Evolutionary conservation across 2,113 vertebrate genomes (phyloP).

Genomic region (Puma concolor): DNA sequence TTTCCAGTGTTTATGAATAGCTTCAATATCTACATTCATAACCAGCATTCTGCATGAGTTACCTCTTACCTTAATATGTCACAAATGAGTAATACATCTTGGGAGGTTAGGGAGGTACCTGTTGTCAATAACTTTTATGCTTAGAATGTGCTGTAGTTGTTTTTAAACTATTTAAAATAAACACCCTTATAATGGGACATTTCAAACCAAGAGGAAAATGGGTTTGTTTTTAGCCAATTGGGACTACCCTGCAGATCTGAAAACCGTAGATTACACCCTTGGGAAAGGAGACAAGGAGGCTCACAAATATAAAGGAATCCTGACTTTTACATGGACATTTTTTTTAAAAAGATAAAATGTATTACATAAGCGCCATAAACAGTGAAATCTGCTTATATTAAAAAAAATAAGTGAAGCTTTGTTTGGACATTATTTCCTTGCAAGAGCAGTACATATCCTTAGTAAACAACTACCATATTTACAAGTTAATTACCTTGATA

Average conservation of each 20-base stretch:
- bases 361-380: slow-evolving; percentile 77
- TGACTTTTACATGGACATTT: slow-evolving; percentile 70
- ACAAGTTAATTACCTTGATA: slow-evolving; percentile 57
- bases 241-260: slow-evolving; percentile 73
- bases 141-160: slow-evolving; percentile 29
- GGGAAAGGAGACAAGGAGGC: slow-evolving; percentile 57
- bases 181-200: not conserved
- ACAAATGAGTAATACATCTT: slow-evolving; percentile 65
- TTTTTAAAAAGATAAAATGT: slow-evolving; percentile 75
- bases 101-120: slow-evolving; percentile 69
- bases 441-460: slow-evolving; percentile 84
- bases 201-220: slow-evolving; percentile 61
- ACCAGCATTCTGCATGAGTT: slow-evolving; percentile 61
- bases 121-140: slow-evolving; percentile 57
- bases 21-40: slow-evolving; percentile 70
- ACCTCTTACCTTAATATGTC: slow-evolving; percentile 73
- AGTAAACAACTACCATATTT: slow-evolving; percentile 71
- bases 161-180: slow-evolving; percentile 59
- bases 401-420: slow-evolving; percentile 80
- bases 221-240: slow-evolving; percentile 68
- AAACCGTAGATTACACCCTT: slow-evolving; percentile 8
- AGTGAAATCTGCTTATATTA: slow-evolving; percentile 77
- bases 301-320: slow-evolving; percentile 70
- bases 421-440: slow-evolving; percentile 78
- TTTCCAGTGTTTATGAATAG: slow-evolving; percentile 76